Percentiles rank a stretch among this genome's conserved stretches.
Conservation (phyloP, 2,113 vertebrate species). For the Hemicordylus capensis region DNA sequence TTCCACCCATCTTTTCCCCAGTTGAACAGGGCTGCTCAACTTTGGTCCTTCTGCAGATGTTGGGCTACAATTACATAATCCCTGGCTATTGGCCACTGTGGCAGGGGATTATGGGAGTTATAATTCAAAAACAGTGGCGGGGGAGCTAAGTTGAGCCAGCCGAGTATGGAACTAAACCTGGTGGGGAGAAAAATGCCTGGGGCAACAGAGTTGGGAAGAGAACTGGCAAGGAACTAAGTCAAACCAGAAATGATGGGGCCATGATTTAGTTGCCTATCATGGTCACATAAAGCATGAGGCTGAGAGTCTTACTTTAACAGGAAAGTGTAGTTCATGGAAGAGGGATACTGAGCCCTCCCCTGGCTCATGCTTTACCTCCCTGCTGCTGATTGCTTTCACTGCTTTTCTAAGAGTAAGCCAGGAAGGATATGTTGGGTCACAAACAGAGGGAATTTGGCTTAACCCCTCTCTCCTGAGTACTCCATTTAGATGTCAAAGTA, state of each 20-base stretch:
- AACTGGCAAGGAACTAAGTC: neutral
- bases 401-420: neutral
- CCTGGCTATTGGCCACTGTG: no score
- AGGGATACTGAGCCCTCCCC: neutral
- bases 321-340: no score
- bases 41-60: no score
- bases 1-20: neutral
- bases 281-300: neutral
- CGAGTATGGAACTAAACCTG: neutral
- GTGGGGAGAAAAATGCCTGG: neutral
- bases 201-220: neutral
- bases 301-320: neutral
- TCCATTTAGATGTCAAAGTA: neutral
- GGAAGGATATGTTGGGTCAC: no score
- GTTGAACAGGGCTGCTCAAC: no score
- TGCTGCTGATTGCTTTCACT: neutral
- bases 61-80: no score
- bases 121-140: no score
- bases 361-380: neutral
- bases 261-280: neutral
- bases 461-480: neutral
- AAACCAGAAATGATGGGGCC: neutral
- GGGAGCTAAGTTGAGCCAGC: no score
- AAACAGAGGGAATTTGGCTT: no score
- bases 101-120: no score